Conservation (phyloP, 2,797 vertebrate genomes). For the Poecilia velifera region DNA sequence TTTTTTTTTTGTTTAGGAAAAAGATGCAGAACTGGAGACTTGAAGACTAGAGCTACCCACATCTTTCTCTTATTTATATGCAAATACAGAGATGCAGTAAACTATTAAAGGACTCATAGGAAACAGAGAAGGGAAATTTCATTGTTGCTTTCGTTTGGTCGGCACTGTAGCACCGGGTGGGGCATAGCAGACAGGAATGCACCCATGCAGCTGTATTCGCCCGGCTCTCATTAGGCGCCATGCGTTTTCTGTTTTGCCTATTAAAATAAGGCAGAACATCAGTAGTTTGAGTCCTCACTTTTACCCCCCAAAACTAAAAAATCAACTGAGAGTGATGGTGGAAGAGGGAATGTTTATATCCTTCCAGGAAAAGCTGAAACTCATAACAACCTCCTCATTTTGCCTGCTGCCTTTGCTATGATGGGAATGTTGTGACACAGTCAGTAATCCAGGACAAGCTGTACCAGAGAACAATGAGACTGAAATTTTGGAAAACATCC, state of each 20-base stretch:
- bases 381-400: slow-evolving; percentile 9
- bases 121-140: slow-evolving; percentile 26
- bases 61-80: slow-evolving; percentile 68
- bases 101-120: slow-evolving; percentile 25
- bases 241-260: slow-evolving; percentile 54
- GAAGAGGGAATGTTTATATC: slow-evolving; percentile 6
- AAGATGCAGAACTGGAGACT: not conserved
- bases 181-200: slow-evolving; percentile 68
- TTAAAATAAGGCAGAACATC: slow-evolving; percentile 33
- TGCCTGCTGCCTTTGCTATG: slow-evolving; percentile 29
- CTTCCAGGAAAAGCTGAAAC: slow-evolving; percentile 28
- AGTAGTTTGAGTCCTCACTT: not conserved
- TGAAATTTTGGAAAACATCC: slow-evolving; percentile 12
- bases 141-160: slow-evolving; percentile 27
- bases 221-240: slow-evolving; percentile 41
- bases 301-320: not conserved
- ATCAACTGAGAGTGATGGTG: not conserved
- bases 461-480: slow-evolving; percentile 43
- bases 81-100: slow-evolving; percentile 60
- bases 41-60: slow-evolving; percentile 32
- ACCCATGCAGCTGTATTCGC: slow-evolving; percentile 54
- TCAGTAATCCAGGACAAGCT: slow-evolving; percentile 33
- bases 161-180: slow-evolving; percentile 40
- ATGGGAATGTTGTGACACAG: slow-evolving; percentile 51
- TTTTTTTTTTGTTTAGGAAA: not conserved